Evolutionary conservation across 2,113 vertebrate genomes (phyloP), one percentile per base, ranked within the genome.

Genomic region (Toxostoma redivivum): DNA sequence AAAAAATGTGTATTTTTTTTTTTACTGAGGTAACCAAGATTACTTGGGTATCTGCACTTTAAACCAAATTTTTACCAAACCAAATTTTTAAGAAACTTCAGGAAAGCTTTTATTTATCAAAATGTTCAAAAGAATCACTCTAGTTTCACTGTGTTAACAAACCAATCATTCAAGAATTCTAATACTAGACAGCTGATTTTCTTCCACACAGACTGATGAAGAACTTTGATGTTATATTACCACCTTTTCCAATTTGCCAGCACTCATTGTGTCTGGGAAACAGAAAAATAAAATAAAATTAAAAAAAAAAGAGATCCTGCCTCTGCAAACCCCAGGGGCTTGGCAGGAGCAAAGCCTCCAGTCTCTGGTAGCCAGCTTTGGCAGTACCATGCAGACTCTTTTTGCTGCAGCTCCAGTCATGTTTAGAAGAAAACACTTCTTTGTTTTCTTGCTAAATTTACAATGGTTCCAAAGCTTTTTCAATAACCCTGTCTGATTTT

Each of bases 341-440:
- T 44, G 3, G 2, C 37, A 47, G 45, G 60, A 80, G 8, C 33
- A 60, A 64, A 77, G 18, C 33, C 5, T 5, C 22, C 10, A 11
- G 16, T 61, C 61, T 65, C 71, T 31, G 20, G 57, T 35, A 53
- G 33, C 27, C 15, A 4, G 3, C 82, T 70, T 54, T 81, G 45
- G 44, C 50, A 71, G 66, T 19, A 50, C 33, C 6, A 7, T 28
- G 33, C 3, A 18, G 45, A 27, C 15, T 21, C 11, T 37, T 50
- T 21, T 44, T 45, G 47, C 12, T 31, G 9, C 1, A 4, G 23
- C 13, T 54, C 38, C 1, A 3, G 7, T 8, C 62, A 6, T 0
- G 1, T 47, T 81, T 51, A 71, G 56, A 51, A 88, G 61, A 88
- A 62, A 81, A 62, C 28, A 30, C 1, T 57, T 69, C 13, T 90